Base-by-base conservation (phyloP, 2,797 vertebrate genomes). In the Phylloscopus collybita region DNA sequence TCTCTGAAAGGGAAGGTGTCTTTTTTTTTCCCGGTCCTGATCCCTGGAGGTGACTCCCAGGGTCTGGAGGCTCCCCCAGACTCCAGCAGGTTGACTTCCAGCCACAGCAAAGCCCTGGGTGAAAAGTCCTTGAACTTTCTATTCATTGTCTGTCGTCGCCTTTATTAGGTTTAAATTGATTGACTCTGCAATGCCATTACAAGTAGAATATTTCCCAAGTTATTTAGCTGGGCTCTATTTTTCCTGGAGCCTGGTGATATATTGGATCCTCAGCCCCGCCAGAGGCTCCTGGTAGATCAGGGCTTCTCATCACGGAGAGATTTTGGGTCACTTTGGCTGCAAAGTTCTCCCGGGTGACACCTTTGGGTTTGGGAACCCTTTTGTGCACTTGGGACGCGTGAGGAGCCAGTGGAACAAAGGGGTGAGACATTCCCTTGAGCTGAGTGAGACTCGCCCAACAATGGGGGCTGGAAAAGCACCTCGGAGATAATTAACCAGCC, bases 91-190 rank as follows among this genome's bases (percentile, higher is more conserved):
- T 67, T 88, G 82, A 66, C n/a, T 91, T 66, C 66, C 83, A 93
- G 72, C 75, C 54, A 0, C 29, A 89, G 81, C 73, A 92, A 66
- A 96, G 85, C 87, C 90, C 66, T 66, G 66, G 95, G 95, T 96
- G 93, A 95, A 93, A 95, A 95, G 94, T 93, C 96, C 92, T 93
- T 94, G 92, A 95, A 95, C 94, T 92, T 96, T 94, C 95, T 95
- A 38, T 95, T 96, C 88, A 88, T 92, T 90, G 95, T 93, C 96
- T 90, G 73, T 82, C 90, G 6, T 92, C 2, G 1, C 73, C 95
- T 97, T 95, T 96, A 94, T 96, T 96, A 73, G 56, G 3, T 93
- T 96, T 96, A 92, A 96, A 96, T 96, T 92, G 90, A 96, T 88
- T 88, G 94, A 84, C 92, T 96, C 91, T 54, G 76, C 67, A 54